phyloP scores from a whole-genome alignment of 2,113 vertebrate species.

The Genyomyrus donnyi region DNA sequence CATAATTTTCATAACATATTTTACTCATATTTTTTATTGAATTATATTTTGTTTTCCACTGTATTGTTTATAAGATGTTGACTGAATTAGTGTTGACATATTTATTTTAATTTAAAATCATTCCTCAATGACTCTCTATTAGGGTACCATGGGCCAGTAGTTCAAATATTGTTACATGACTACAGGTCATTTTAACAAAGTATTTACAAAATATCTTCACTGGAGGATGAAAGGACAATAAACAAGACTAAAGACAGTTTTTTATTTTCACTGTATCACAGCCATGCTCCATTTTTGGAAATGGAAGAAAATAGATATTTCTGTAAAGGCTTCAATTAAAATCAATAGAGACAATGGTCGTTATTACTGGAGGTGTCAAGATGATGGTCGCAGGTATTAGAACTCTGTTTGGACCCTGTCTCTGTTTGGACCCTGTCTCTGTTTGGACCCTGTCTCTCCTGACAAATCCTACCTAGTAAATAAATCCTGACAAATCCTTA shows the following conservation, averaged over 20 bases:
- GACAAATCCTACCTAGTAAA: background rate
- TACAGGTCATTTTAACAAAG: background rate
- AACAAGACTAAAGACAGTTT: background rate
- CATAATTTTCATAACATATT: background rate
- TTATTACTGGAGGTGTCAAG: background rate
- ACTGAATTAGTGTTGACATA: conserved; percentile 2
- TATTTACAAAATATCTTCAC: background rate
- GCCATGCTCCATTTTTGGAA: background rate
- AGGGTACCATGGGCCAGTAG: background rate
- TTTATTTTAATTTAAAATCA: conserved; percentile 12
- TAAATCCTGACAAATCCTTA: background rate
- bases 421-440: background rate
- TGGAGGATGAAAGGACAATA: background rate
- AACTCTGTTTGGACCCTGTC: background rate
- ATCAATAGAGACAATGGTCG: background rate
- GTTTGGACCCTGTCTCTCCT: background rate
- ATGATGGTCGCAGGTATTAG: background rate
- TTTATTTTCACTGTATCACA: background rate
- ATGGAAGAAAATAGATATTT: background rate
- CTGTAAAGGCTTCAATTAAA: background rate
- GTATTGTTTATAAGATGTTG: background rate
- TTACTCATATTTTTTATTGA: background rate
- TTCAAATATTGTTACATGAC: background rate
- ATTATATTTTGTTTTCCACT: background rate
- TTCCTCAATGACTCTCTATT: background rate